Percentiles rank a stretch among this genome's conserved stretches.
Conservation (phyloP, 92 coral and sea anemone species). For the Porites lobata region DNA sequence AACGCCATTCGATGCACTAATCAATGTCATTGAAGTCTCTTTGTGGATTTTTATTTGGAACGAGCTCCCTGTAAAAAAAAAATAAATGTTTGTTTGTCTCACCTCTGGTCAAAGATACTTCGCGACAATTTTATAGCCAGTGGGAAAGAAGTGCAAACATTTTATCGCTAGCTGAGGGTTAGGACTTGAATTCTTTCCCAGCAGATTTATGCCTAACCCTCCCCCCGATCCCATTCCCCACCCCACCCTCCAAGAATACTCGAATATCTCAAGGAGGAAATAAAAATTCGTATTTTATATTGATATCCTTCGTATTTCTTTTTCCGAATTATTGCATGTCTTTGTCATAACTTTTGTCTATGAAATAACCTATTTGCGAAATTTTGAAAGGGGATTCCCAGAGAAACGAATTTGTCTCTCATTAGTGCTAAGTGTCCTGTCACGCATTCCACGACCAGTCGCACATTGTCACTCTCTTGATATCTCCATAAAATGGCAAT, state of each 20-base stretch:
- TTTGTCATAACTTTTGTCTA: slow-evolving; percentile 23
- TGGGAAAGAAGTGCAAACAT: too few relatives aligned
- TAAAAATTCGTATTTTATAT: not conserved
- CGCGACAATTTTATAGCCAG: too few relatives aligned
- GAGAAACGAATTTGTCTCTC: slow-evolving; percentile 25
- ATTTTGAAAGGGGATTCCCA: slow-evolving; percentile 16
- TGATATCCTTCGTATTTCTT: not conserved
- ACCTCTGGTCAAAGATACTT: too few relatives aligned
- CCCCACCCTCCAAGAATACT: too few relatives aligned
- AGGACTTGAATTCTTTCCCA: too few relatives aligned
- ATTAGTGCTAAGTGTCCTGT: slow-evolving; percentile 16
- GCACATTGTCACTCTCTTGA: slow-evolving; percentile 75
- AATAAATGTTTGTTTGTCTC: too few relatives aligned
- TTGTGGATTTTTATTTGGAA: too few relatives aligned
- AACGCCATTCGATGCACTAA: too few relatives aligned
- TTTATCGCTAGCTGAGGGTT: too few relatives aligned
- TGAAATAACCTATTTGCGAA: slow-evolving; percentile 4
- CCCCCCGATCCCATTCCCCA: not conserved
- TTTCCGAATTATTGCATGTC: not conserved
- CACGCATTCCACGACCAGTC: slow-evolving; percentile 27
- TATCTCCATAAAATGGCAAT: slow-evolving; percentile 74
- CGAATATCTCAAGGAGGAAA: not conserved
- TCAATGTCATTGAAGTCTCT: too few relatives aligned
- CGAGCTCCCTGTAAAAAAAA: too few relatives aligned
- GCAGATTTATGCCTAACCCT: not conserved